Conservation (phyloP, 2,797 vertebrate genomes). For the Ispidina lecontei region DNA sequence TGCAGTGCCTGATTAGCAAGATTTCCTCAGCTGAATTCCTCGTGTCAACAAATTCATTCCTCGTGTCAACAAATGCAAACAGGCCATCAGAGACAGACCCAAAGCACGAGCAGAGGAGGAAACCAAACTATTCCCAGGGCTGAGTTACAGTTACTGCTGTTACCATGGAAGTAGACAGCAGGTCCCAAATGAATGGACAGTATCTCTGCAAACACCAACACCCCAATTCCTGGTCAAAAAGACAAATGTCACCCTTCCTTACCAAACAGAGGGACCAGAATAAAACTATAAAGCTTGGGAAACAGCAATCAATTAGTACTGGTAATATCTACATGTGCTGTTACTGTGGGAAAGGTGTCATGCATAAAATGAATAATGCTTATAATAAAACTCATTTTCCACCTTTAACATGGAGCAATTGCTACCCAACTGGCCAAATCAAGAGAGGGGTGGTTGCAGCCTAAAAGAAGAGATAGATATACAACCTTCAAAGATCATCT, state of each 20-base stretch:
- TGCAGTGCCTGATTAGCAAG: neutral
- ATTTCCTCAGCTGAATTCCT: neutral
- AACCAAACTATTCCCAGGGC: slow-evolving; percentile 57
- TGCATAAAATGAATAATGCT: slow-evolving; percentile 57
- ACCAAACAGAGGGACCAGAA: neutral
- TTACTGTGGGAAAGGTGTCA: slow-evolving; percentile 50
- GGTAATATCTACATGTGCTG: neutral
- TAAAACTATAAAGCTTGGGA: neutral
- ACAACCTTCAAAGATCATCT: slow-evolving; percentile 52
- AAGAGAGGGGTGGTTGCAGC: slow-evolving; percentile 54
- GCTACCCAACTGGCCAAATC: slow-evolving; percentile 59
- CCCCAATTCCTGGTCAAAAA: neutral
- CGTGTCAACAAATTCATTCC: slow-evolving; percentile 24
- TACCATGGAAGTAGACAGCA: slow-evolving; percentile 63
- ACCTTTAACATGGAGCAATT: slow-evolving; percentile 65
- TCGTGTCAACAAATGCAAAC: slow-evolving; percentile 7
- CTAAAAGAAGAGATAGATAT: slow-evolving; percentile 68
- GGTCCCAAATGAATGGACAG: slow-evolving; percentile 46
- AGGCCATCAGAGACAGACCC: neutral
- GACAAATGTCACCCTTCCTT: neutral
- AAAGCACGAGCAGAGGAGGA: slow-evolving; percentile 15
- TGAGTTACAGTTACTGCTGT: slow-evolving; percentile 69
- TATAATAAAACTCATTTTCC: slow-evolving; percentile 58
- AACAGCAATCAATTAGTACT: slow-evolving; percentile 36
- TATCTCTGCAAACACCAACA: neutral